These are phyloP conservation scores for Propithecus perrieri DNA, from an alignment of 2,797 vertebrate genomes.

Conservation along the genomic window DNA sequence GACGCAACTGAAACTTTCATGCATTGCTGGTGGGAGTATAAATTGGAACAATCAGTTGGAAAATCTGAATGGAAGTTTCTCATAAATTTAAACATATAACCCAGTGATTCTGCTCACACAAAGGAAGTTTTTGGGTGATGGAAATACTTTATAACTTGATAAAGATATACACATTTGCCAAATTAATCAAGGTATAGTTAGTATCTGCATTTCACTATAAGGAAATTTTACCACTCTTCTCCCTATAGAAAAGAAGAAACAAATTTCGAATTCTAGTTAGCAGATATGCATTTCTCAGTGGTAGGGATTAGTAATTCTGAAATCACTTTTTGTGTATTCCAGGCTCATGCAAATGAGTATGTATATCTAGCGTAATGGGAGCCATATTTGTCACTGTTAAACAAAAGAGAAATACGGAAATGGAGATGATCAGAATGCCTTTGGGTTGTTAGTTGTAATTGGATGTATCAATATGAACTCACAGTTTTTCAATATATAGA, in stretches of 20 bases:
- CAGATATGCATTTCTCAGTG: background rate
- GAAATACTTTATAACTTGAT: background rate
- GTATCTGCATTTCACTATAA: background rate
- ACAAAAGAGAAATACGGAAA: background rate
- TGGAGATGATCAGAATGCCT: background rate
- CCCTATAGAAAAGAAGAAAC: background rate
- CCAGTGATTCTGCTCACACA: background rate
- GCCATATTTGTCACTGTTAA: background rate
- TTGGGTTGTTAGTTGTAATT: background rate
- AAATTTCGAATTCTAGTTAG: background rate
- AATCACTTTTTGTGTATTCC: background rate
- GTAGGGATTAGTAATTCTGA: slow-evolving; percentile 17
- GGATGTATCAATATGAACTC: background rate
- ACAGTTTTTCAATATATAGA: background rate
- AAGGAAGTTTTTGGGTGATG: background rate
- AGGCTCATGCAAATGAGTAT: background rate
- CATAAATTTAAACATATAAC: background rate
- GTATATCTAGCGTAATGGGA: slow-evolving; percentile 6
- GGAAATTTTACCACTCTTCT: background rate
- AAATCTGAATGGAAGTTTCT: background rate
- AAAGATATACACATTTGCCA: background rate
- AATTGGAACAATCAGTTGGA: background rate
- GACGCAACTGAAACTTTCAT: background rate
- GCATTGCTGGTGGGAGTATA: background rate
- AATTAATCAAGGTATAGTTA: background rate